Evolutionary conservation across 2,797 vertebrate genomes (phyloP).

Genomic region (Manis javanica): DNA sequence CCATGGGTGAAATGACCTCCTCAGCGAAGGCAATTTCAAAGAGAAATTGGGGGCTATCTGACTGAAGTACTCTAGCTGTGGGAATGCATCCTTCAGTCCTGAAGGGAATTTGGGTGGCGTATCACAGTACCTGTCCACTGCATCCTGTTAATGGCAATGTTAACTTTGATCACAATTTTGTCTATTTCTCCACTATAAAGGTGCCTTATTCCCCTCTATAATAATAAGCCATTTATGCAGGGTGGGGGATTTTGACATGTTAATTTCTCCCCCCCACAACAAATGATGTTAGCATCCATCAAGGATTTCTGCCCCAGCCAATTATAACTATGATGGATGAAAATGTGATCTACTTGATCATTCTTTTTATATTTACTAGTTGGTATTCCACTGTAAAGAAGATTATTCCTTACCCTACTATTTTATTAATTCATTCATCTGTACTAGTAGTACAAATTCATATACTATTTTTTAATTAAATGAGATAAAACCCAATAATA

Average conservation of each 20-base stretch:
- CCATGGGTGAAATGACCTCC: neutral
- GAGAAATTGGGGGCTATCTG: neutral
- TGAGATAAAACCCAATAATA: neutral
- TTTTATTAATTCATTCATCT: neutral
- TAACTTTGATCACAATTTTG: neutral
- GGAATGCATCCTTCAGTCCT: neutral
- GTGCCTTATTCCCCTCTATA: neutral
- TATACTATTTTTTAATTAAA: neutral
- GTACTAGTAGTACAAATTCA: neutral
- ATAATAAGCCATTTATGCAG: neutral
- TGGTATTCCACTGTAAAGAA: neutral
- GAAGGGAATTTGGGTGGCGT: neutral
- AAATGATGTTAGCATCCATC: neutral
- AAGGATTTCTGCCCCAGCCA: neutral
- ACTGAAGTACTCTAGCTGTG: neutral
- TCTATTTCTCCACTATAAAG: neutral
- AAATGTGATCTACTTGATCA: neutral
- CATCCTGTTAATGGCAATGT: neutral
- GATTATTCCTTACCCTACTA: neutral
- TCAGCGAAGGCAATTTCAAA: neutral
- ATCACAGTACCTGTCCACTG: neutral
- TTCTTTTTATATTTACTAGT: neutral
- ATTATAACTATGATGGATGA: neutral
- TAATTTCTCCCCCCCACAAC: neutral
- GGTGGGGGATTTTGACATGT: neutral